These are phyloP conservation scores for Neodiprion virginianus DNA, from an alignment of 1,140 invertebrate genomes.

Conservation along the genomic window DNA sequence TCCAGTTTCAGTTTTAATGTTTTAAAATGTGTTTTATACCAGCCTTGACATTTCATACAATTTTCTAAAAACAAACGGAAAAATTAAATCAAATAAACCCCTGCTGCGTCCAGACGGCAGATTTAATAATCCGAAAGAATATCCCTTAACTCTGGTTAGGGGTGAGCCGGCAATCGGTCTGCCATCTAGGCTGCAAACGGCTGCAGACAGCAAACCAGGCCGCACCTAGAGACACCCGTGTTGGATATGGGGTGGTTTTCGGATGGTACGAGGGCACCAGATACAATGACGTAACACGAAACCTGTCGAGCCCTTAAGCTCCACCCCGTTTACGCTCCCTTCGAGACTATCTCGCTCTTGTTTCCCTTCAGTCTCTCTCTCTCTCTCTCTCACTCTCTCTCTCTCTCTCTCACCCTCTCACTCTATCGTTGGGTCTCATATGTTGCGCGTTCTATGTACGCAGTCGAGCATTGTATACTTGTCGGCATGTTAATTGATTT, in stretches of 20 bases:
- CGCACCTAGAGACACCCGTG: background rate
- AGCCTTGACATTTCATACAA: too few relatives aligned
- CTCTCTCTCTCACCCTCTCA: too few relatives aligned
- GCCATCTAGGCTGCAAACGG: background rate
- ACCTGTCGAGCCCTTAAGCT: slow-evolving; percentile 36
- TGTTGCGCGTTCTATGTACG: too few relatives aligned
- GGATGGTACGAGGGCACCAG: slow-evolving; percentile 26
- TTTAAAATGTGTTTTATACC: too few relatives aligned
- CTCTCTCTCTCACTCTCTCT: background rate
- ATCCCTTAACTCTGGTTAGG: background rate
- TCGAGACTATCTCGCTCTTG: background rate
- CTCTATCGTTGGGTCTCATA: too few relatives aligned
- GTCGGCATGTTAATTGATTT: too few relatives aligned
- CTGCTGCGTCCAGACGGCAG: background rate
- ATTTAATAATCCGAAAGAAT: background rate
- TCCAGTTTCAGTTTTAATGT: too few relatives aligned
- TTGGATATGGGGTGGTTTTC: background rate
- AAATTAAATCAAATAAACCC: too few relatives aligned
- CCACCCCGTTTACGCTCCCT: background rate
- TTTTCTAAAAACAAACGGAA: too few relatives aligned
- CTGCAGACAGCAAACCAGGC: background rate
- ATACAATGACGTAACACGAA: slow-evolving; percentile 51
- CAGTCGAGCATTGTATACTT: too few relatives aligned
- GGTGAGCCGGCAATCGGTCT: too few relatives aligned
- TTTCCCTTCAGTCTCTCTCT: background rate